Evolutionary conservation across 2,888 invertebrate species (phyloP), one percentile per base, ranked within the genome.

Genomic region (Heliconius erato): DNA sequence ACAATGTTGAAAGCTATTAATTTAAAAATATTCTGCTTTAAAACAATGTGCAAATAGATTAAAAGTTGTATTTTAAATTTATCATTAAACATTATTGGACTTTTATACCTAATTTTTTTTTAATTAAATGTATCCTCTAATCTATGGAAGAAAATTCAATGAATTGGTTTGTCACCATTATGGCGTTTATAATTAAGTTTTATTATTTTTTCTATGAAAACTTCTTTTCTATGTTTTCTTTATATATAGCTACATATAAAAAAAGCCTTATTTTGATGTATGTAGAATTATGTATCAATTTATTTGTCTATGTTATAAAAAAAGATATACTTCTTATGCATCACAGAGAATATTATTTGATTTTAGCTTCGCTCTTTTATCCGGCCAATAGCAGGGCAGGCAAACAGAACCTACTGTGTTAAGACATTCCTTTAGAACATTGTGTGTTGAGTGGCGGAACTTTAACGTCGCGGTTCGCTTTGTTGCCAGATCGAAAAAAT

Each of bases 131-230:
- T 44, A 26, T 26, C 14, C 71, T 14, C 14, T 72, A 72, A 49
- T 14, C 14, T 76, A 59, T 76, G 76, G 76, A 76, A 76, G 59
- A 63, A 63, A 76, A 35, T 14, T 72, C 44, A 72, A 49, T 72
- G 16, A 19, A 49, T 72, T 72, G 16, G 44, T 44, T 44, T 49
- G 19, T 28, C 72, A 72, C 44, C 72, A 16, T 72, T 49, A 44
- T 72, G 44, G 44, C 3, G 26, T 72, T 19, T 76, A 54, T 23
- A 76, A n/a, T 23, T 35, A 32, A 23, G 28, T 23, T 59, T 63
- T 63, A 63, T 6, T 19, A n/a, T n/a, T 35, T 76, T 35, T 74
- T 23, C 59, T 32, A 76, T 76, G 63, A 76, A 63, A 76, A 76
- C 59, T 35, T n/a, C n/a, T n/a, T n/a, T n/a, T n/a, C n/a, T n/a